These are phyloP conservation scores for Brachyalestes nurse DNA, from an alignment of 2,797 vertebrate species.

Conservation along the genomic window DNA sequence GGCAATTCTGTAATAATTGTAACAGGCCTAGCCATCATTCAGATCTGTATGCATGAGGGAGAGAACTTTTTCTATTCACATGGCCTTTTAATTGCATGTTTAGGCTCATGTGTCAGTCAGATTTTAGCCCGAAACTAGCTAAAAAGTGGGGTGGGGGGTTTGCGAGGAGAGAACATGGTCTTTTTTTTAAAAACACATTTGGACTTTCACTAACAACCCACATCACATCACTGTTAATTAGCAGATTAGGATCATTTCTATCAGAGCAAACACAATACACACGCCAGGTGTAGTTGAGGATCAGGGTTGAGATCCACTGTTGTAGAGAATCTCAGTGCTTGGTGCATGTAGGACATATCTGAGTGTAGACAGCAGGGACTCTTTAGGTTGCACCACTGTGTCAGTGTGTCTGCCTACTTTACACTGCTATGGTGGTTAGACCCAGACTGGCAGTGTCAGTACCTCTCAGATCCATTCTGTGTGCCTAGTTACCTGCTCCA, in stretches of 20 bases:
- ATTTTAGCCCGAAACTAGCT: too few relatives aligned
- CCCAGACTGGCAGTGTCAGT: conserved; percentile 3
- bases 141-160: too few relatives aligned
- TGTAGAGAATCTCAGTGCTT: neutral
- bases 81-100: too few relatives aligned
- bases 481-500: conserved; percentile 33
- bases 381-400: neutral
- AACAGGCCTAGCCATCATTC: too few relatives aligned
- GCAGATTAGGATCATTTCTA: neutral
- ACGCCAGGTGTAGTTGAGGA: neutral
- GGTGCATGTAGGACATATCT: neutral
- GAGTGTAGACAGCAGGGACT: neutral
- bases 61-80: too few relatives aligned
- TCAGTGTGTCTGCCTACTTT: conserved; percentile 3
- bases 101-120: too few relatives aligned
- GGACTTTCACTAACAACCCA: too few relatives aligned
- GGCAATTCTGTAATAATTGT: too few relatives aligned
- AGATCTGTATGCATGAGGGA: too few relatives aligned
- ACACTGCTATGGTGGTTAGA: conserved; percentile 1
- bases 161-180: too few relatives aligned
- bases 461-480: conserved; percentile 19
- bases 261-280: neutral
- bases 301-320: neutral
- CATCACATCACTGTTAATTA: too few relatives aligned
- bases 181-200: too few relatives aligned